A percentile compares a stretch with the other conserved stretches of the same genome.
phyloP scores from a whole-genome alignment of 1,140 invertebrate species.

The Arion vulgaris region DNA sequence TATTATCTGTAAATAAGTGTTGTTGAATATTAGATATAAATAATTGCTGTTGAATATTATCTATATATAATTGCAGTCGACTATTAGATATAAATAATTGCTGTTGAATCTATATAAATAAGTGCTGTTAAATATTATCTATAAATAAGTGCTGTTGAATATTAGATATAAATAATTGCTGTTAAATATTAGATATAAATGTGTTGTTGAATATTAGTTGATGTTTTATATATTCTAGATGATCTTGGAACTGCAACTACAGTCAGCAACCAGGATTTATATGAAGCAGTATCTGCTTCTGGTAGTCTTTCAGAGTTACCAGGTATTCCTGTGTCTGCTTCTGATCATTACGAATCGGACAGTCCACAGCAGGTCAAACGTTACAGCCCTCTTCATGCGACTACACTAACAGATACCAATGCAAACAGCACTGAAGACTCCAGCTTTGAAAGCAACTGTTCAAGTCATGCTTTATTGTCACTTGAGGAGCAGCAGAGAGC shows the following conservation, averaged over 20 bases:
- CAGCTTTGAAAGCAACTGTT: conserved; percentile 61
- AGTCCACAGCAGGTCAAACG: not conserved
- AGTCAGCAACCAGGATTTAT: conserved; percentile 28
- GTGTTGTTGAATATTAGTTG: too few species aligned
- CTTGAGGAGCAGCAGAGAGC: conserved; percentile 33
- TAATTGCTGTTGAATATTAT: too few species aligned
- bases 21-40: too few species aligned
- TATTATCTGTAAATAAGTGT: too few species aligned
- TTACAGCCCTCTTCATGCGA: conserved; percentile 7
- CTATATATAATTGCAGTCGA: too few species aligned
- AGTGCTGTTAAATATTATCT: too few species aligned
- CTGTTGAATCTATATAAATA: too few species aligned
- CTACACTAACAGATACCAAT: conserved; percentile 45
- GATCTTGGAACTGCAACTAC: conserved; percentile 15
- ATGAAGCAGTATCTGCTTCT: conserved; percentile 12
- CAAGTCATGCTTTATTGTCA: conserved; percentile 55
- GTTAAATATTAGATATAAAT: too few species aligned
- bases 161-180: too few species aligned
- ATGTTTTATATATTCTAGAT: conserved; percentile 23
- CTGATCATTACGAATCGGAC: not conserved
- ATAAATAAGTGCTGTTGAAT: too few species aligned
- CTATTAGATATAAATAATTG: too few species aligned
- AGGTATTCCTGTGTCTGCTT: conserved; percentile 28
- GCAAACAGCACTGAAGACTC: conserved; percentile 60
- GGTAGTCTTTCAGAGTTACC: conserved; percentile 37